Evolutionary conservation across 2,113 vertebrate species (phyloP).

Genomic region (Rhinopomastus cyanomelas): DNA sequence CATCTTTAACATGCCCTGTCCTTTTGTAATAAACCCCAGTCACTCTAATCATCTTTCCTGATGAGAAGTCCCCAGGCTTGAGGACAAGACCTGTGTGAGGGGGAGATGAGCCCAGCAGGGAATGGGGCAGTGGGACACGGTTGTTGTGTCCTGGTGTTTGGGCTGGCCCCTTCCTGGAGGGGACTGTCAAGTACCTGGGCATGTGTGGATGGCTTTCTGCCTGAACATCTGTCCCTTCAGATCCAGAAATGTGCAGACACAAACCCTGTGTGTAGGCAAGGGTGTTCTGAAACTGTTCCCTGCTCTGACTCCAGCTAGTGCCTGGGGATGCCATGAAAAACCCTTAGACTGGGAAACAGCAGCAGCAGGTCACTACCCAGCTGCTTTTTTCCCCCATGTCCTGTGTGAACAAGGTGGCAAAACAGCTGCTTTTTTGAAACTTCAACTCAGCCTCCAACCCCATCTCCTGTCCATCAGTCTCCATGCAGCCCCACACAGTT

Average conservation of each 20-base stretch:
- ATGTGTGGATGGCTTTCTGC: background rate
- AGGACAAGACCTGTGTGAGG: fast-evolving
- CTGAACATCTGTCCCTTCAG: background rate
- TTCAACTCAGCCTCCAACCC: background rate
- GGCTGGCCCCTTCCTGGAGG: background rate
- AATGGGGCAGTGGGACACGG: too few relatives aligned
- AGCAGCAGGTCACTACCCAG: background rate
- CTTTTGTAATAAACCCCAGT: background rate
- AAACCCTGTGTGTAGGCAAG: background rate
- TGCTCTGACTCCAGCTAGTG: background rate
- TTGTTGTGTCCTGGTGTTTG: background rate
- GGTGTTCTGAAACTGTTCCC: background rate
- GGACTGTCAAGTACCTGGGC: background rate
- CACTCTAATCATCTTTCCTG: too few relatives aligned
- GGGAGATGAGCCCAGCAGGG: fast-evolving
- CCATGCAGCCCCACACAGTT: background rate
- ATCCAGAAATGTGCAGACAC: background rate
- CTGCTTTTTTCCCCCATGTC: background rate
- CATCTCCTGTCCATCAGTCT: background rate
- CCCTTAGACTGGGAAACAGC: background rate
- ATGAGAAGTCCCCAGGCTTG: background rate
- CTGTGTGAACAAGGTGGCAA: background rate
- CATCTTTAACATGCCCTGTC: fast-evolving
- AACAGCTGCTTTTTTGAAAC: background rate
- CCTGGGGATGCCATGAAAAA: background rate